Percentiles rank a stretch among this genome's conserved stretches.
Conservation (phyloP, 2,113 vertebrate species). For the Gnathonemus longibarbis region DNA sequence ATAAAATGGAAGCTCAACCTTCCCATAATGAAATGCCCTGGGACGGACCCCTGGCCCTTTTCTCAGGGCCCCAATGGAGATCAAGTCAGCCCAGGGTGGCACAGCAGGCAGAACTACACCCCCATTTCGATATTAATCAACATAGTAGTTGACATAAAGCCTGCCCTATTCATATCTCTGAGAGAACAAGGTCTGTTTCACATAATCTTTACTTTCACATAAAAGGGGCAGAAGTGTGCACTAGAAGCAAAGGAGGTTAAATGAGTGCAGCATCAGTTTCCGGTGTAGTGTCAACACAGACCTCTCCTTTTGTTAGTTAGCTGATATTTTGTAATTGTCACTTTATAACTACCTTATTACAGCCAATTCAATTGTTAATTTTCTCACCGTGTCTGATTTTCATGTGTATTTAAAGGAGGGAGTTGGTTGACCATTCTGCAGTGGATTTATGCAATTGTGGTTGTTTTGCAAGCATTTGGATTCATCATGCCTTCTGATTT, state of each 20-base stretch:
- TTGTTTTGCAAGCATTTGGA: background rate
- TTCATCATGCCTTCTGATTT: constrained; percentile 25
- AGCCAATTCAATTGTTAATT: background rate
- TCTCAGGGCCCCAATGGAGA: constrained; percentile 48
- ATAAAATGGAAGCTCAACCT: constrained; percentile 47
- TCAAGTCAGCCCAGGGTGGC: constrained; percentile 54
- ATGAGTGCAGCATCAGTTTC: background rate
- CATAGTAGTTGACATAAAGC: constrained; percentile 42
- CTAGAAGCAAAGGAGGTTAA: background rate
- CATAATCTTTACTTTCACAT: background rate
- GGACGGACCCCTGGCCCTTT: constrained; percentile 30
- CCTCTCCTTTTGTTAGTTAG: background rate
- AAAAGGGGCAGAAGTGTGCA: background rate
- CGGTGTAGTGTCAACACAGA: background rate
- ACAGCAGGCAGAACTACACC: constrained; percentile 46
- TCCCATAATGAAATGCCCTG: constrained; percentile 53
- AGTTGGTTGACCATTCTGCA: background rate
- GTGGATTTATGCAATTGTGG: background rate
- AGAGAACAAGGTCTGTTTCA: constrained; percentile 42
- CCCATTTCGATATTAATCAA: constrained; percentile 53
- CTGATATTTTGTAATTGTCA: background rate
- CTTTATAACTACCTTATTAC: background rate
- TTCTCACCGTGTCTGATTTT: background rate
- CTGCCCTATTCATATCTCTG: constrained; percentile 24
- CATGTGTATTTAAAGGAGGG: background rate